phyloP scores from a whole-genome alignment of 2,113 vertebrate species.

The Campylomormyrus tamandua region DNA sequence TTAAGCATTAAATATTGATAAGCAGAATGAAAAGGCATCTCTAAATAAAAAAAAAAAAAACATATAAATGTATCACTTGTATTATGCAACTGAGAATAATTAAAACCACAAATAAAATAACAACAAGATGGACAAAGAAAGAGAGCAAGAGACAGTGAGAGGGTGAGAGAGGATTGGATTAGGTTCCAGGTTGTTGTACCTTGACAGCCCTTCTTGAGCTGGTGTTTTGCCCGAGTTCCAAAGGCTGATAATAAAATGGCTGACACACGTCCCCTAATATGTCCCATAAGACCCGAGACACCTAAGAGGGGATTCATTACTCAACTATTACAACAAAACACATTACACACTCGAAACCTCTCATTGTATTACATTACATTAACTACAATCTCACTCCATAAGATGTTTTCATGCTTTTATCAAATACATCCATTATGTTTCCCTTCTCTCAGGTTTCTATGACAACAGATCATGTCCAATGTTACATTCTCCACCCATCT shows the following conservation, averaged over 20 bases:
- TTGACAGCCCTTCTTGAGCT: conserved; percentile 43
- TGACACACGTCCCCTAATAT: conserved; percentile 70
- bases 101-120: neutral
- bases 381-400: neutral
- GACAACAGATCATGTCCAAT: neutral
- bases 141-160: neutral
- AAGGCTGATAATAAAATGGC: conserved; percentile 52
- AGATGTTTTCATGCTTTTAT: neutral
- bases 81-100: neutral
- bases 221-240: conserved; percentile 29
- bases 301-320: conserved; percentile 35
- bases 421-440: neutral
- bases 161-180: neutral
- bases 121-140: neutral
- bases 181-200: conserved; percentile 40
- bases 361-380: neutral
- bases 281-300: conserved; percentile 63
- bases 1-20: neutral
- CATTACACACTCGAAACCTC: neutral
- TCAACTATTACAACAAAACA: neutral
- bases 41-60: neutral
- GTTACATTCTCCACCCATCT: neutral
- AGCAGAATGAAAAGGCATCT: neutral
- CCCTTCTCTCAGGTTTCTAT: neutral
- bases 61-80: neutral